These are phyloP conservation scores for Orycteropus afer DNA, from an alignment of 2,113 vertebrate species.

Conservation along the genomic window DNA sequence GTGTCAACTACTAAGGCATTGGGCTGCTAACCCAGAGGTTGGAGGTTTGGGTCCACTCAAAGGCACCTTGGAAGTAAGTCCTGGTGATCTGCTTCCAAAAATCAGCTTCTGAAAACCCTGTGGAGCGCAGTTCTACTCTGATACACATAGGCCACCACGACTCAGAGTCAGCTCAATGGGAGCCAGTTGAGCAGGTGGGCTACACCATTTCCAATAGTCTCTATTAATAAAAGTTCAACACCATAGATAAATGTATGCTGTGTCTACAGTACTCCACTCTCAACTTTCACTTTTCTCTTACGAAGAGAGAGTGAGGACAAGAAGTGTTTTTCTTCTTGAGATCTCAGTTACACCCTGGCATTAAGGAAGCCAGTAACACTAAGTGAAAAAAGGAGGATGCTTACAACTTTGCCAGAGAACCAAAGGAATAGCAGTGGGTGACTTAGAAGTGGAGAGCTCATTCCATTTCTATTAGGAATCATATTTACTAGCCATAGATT, in stretches of 20 bases:
- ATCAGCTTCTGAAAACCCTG: background rate
- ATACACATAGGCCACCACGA: background rate
- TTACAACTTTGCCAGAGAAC: background rate
- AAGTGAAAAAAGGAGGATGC: background rate
- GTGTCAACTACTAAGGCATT: background rate
- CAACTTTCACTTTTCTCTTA: background rate
- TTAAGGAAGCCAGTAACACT: background rate
- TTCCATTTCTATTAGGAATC: slow-evolving; percentile 31
- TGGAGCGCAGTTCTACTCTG: background rate
- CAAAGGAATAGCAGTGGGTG: background rate
- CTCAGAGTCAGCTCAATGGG: background rate
- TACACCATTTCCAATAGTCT: background rate
- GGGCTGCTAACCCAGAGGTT: background rate
- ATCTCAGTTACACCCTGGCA: background rate
- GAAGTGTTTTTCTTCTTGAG: background rate
- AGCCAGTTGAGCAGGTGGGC: background rate
- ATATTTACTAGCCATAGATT: background rate
- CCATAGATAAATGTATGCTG: background rate
- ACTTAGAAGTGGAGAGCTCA: background rate
- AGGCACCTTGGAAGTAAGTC: background rate
- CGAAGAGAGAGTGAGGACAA: background rate
- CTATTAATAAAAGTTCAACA: background rate
- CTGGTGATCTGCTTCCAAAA: background rate
- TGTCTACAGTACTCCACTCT: background rate
- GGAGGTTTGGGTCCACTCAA: background rate